These are phyloP conservation scores for Hoplostethus mediterraneus DNA, from an alignment of 2,797 vertebrate genomes.

Conservation along the genomic window DNA sequence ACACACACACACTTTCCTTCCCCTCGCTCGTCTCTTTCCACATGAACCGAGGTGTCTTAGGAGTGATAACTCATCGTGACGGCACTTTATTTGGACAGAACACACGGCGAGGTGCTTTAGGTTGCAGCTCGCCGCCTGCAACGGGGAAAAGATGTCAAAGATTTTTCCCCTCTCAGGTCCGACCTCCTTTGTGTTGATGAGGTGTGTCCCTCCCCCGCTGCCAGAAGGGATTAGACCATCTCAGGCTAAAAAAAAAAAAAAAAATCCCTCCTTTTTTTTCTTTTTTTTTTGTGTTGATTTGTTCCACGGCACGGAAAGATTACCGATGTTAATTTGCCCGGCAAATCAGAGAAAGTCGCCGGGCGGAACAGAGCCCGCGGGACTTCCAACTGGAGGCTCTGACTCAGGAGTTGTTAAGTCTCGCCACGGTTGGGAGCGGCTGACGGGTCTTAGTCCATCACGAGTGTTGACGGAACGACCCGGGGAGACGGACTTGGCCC, in stretches of 20 bases:
- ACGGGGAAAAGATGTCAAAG: slow-evolving; percentile 35
- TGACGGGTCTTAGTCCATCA: slow-evolving; percentile 31
- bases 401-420: slow-evolving; percentile 35
- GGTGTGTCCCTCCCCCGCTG: slow-evolving; percentile 41
- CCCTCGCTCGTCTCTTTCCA: slow-evolving; percentile 38
- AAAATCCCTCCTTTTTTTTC: slow-evolving; percentile 5
- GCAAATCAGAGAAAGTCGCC: slow-evolving; percentile 14
- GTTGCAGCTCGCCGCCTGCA: slow-evolving; percentile 36
- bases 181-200: slow-evolving; percentile 52
- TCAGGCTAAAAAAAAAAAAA: slow-evolving; percentile 38
- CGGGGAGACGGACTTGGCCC: slow-evolving; percentile 10
- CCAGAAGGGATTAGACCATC: slow-evolving; percentile 44
- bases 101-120: slow-evolving; percentile 45
- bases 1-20: slow-evolving; percentile 17
- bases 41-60: slow-evolving; percentile 51
- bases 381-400: slow-evolving; percentile 31
- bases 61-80: slow-evolving; percentile 60
- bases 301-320: slow-evolving; percentile 42
- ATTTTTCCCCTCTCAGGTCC: slow-evolving; percentile 44
- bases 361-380: slow-evolving; percentile 11
- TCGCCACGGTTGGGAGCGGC: slow-evolving; percentile 28
- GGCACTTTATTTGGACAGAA: slow-evolving; percentile 51
- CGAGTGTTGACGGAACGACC: slow-evolving; percentile 34
- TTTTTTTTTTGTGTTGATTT: slow-evolving; percentile 1
- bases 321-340: slow-evolving; percentile 41